Evolutionary conservation across 2,888 invertebrate genomes (phyloP).

Genomic region (Yponomeuta plumbellus): DNA sequence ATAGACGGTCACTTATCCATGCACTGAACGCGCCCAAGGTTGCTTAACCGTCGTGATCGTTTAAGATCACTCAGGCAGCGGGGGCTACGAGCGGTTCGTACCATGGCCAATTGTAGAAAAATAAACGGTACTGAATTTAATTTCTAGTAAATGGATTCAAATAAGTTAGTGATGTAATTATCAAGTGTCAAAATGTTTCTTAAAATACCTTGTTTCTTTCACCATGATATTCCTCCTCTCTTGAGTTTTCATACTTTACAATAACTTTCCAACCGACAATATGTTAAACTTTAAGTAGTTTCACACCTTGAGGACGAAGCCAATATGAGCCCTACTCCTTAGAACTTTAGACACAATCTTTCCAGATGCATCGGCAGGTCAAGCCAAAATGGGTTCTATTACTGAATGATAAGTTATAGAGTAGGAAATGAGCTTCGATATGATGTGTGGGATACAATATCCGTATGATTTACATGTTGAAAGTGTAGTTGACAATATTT

Average conservation of each 20-base stretch:
- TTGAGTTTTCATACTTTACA: slow-evolving; percentile 8
- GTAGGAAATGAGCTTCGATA: not conserved
- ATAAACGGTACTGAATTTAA: too few relatives aligned
- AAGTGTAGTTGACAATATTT: slow-evolving; percentile 3
- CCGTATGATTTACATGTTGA: not conserved
- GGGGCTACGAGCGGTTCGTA: too few relatives aligned
- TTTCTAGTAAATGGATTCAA: too few relatives aligned
- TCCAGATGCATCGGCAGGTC: not conserved
- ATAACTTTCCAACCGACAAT: not conserved
- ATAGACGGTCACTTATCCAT: too few relatives aligned
- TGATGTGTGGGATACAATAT: not conserved
- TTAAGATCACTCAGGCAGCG: too few relatives aligned
- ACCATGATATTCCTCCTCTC: not conserved
- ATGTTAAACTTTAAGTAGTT: slow-evolving; percentile 1
- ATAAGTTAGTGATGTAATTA: too few relatives aligned
- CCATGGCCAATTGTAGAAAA: too few relatives aligned
- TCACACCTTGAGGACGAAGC: not conserved
- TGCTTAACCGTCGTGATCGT: too few relatives aligned
- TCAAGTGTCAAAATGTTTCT: not conserved
- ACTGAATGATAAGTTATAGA: not conserved
- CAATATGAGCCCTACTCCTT: not conserved
- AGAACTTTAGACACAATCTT: not conserved
- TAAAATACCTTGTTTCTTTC: not conserved
- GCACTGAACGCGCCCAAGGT: too few relatives aligned
- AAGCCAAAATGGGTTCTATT: not conserved